Conservation (phyloP, 1,140 invertebrate genomes). For the Zelostemma sp. region DNA sequence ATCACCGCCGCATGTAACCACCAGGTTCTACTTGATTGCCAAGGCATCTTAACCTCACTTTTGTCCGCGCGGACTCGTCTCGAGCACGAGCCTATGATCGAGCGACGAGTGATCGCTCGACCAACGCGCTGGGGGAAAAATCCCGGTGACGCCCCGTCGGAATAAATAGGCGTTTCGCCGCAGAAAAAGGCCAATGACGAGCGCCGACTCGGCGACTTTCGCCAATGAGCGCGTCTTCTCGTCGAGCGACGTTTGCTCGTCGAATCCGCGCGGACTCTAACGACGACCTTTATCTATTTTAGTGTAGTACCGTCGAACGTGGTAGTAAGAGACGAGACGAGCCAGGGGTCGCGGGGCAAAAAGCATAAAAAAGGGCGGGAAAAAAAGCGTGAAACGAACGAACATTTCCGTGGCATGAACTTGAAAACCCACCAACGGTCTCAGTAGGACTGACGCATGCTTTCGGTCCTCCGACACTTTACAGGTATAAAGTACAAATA, state of each 20-base stretch:
- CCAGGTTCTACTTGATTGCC: constrained; percentile 71
- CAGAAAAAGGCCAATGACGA: constrained; percentile 57
- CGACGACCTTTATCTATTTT: constrained; percentile 59
- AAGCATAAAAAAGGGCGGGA: constrained; percentile 34
- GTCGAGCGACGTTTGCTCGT: constrained; percentile 12
- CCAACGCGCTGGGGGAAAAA: constrained; percentile 56
- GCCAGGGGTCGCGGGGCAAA: constrained; percentile 46
- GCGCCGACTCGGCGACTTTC: constrained; percentile 1
- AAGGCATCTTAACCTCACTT: constrained; percentile 69
- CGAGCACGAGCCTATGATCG: constrained; percentile 46
- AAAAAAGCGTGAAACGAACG: constrained; percentile 51
- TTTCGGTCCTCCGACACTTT: constrained; percentile 47
- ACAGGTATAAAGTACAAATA: constrained; percentile 51
- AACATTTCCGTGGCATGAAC: constrained; percentile 59
- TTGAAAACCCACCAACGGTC: constrained; percentile 54
- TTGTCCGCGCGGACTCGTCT: constrained; percentile 47
- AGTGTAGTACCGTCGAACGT: constrained; percentile 51
- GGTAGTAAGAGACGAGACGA: constrained; percentile 30
- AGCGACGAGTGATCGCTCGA: background rate
- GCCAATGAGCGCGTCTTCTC: constrained; percentile 47
- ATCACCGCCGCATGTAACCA: constrained; percentile 60
- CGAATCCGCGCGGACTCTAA: constrained; percentile 62
- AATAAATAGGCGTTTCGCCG: constrained; percentile 61
- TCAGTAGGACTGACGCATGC: constrained; percentile 48
- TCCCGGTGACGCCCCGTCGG: constrained; percentile 53